These are phyloP conservation scores for Anniella stebbinsi DNA, from an alignment of 2,797 vertebrate genomes.

Conservation along the genomic window DNA sequence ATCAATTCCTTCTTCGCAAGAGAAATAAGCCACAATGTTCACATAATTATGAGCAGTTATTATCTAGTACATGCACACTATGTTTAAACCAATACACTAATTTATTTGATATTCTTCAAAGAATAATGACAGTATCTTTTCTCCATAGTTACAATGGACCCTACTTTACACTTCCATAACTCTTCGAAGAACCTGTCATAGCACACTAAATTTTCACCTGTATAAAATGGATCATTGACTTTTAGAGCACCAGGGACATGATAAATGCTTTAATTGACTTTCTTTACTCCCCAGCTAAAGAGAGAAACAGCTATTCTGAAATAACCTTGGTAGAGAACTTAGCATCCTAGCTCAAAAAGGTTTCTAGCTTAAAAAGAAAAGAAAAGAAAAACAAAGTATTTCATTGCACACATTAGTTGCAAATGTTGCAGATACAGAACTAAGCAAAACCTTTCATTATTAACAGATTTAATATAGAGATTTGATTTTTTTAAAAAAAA, in stretches of 20 bases:
- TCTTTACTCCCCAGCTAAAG: constrained; percentile 38
- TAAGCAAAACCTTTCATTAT: background rate
- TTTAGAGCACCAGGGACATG: constrained; percentile 24
- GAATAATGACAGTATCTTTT: constrained; percentile 20
- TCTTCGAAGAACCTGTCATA: constrained; percentile 36
- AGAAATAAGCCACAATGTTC: constrained; percentile 1
- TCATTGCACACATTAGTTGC: background rate
- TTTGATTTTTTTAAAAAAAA: background rate
- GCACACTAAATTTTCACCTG: constrained; percentile 22
- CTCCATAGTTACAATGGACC: background rate
- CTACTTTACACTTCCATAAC: constrained; percentile 29
- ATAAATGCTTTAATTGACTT: constrained; percentile 35
- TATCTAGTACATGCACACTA: background rate
- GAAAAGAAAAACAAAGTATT: background rate
- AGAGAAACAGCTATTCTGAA: background rate
- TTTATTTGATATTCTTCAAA: constrained; percentile 42
- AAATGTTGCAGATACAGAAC: background rate
- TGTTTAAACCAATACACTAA: constrained; percentile 29
- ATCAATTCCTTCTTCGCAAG: constrained; percentile 17
- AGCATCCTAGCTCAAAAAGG: background rate
- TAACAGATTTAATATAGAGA: background rate
- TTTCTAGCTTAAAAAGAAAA: background rate
- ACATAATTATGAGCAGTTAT: constrained; percentile 30
- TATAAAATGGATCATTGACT: constrained; percentile 40
- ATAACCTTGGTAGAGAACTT: background rate